Evolutionary conservation across 2,113 vertebrate species (phyloP).

Genomic region (Otis tarda): DNA sequence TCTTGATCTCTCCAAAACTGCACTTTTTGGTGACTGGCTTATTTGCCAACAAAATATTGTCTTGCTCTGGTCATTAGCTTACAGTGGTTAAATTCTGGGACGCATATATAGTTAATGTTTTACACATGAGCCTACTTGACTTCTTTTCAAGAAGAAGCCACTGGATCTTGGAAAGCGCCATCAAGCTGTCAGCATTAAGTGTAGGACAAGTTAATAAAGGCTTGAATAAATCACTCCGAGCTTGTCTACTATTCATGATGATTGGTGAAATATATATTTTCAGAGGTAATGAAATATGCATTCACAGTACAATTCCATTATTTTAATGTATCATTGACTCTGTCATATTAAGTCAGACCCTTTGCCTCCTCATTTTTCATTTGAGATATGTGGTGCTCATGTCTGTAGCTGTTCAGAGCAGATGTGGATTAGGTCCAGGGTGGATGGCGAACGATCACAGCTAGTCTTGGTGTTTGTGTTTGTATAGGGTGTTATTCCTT

Average conservation of each 20-base stretch:
- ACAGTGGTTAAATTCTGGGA: not conserved
- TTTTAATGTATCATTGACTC: not conserved
- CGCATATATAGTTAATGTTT: not conserved
- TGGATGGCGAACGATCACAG: not conserved
- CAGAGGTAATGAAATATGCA: not conserved
- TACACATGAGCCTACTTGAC: not conserved
- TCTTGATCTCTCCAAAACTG: not conserved
- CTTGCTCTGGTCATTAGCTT: not conserved
- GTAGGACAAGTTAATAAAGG: not conserved
- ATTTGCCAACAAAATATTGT: not conserved
- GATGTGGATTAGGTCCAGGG: not conserved
- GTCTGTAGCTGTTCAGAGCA: not conserved
- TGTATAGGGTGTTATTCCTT: not conserved
- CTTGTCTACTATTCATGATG: not conserved
- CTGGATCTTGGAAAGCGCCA: constrained; percentile 25
- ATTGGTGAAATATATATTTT: not conserved
- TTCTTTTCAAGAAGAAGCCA: constrained; percentile 27
- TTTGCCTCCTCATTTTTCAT: not conserved
- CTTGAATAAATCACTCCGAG: not conserved
- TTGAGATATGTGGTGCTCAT: not conserved
- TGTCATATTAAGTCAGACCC: not conserved
- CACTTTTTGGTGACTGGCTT: not conserved
- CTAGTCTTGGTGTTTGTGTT: not conserved
- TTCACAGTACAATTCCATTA: not conserved
- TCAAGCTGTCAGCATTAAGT: constrained; percentile 4